These are phyloP conservation scores for Thereva unica DNA, from an alignment of 2,888 invertebrate genomes.

Conservation along the genomic window DNA sequence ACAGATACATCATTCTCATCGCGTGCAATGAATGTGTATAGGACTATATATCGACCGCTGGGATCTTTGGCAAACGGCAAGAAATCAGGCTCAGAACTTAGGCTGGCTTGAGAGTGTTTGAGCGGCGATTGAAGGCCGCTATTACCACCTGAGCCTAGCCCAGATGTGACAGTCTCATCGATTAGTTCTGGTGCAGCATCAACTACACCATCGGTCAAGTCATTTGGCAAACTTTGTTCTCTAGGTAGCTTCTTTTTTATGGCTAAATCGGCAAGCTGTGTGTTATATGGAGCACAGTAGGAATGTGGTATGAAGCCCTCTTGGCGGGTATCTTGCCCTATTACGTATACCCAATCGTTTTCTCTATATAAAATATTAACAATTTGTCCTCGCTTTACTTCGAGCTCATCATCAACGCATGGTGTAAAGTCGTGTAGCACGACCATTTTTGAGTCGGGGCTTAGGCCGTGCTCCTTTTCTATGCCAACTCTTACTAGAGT, in stretches of 20 bases:
- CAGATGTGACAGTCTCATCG: constrained; percentile 43
- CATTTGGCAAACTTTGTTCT: constrained; percentile 63
- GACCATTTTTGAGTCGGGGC: constrained; percentile 93
- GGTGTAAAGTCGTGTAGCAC: constrained; percentile 93
- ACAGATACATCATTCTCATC: constrained; percentile 95
- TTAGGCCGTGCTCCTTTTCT: constrained; percentile 88
- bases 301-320: constrained; percentile 96
- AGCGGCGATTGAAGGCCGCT: constrained; percentile 46
- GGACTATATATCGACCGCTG: constrained; percentile 86
- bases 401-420: constrained; percentile 92
- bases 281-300: constrained; percentile 83
- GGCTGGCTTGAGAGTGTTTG: constrained; percentile 59
- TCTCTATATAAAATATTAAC: constrained; percentile 94
- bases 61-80: constrained; percentile 79
- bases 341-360: constrained; percentile 97
- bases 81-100: constrained; percentile 65
- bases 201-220: constrained; percentile 55
- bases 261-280: constrained; percentile 78
- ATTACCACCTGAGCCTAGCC: constrained; percentile 39
- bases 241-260: constrained; percentile 87
- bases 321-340: constrained; percentile 83
- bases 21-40: constrained; percentile 89
- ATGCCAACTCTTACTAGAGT: constrained; percentile 66
- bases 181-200: constrained; percentile 43
- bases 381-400: constrained; percentile 86